Evolutionary conservation across 2,113 vertebrate species (phyloP).

Genomic region (Scytalopus superciliaris): DNA sequence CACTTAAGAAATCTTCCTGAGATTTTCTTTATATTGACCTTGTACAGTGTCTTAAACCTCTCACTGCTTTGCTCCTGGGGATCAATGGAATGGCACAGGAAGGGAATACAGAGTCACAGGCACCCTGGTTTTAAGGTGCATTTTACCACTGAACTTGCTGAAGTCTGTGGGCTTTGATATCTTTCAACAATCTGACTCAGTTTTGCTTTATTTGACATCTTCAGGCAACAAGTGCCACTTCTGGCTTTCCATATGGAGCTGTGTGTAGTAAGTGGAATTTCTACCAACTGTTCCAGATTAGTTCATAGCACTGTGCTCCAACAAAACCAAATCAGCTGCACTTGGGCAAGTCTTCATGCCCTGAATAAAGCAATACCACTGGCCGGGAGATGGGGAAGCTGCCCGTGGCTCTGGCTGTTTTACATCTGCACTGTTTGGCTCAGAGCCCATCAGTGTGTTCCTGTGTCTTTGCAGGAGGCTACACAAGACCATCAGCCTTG

Average conservation of each 20-base stretch:
- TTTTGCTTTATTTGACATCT: background rate
- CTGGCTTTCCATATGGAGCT: background rate
- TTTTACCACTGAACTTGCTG: background rate
- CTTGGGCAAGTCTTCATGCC: background rate
- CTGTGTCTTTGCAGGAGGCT: background rate
- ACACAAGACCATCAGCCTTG: background rate
- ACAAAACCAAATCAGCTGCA: background rate
- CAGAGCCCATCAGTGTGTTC: fast-evolving
- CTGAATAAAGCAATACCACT: background rate
- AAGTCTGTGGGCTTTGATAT: too few relatives aligned
- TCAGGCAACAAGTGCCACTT: background rate
- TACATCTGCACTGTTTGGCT: background rate
- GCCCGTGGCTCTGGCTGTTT: background rate
- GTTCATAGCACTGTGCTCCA: background rate
- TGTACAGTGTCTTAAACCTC: background rate
- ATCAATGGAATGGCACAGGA: background rate
- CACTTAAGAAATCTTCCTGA: background rate
- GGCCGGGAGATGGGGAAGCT: background rate
- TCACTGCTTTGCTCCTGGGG: background rate
- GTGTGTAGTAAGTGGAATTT: background rate
- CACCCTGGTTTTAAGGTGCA: fast-evolving
- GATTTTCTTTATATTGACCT: background rate
- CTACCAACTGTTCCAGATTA: background rate
- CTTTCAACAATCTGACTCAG: background rate
- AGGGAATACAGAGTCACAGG: background rate